phyloP scores from a whole-genome alignment of 1,140 invertebrate species.

The Hycleus phaleratus region DNA sequence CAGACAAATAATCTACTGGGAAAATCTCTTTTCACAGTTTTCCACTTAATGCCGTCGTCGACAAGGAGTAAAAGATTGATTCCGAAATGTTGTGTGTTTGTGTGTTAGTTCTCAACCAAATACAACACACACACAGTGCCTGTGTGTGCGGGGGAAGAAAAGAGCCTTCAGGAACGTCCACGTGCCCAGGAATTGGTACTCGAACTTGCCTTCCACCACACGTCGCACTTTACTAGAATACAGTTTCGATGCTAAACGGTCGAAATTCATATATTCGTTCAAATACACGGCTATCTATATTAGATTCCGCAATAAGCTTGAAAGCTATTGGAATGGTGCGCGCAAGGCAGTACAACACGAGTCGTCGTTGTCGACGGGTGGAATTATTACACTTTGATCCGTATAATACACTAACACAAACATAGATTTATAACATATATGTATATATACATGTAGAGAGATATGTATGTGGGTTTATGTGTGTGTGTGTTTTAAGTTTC shows the following conservation, averaged over 20 bases:
- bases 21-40: slow-evolving; percentile 10
- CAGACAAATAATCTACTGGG: too few species aligned
- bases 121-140: too few species aligned
- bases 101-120: too few species aligned
- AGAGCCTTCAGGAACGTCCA: slow-evolving; percentile 21
- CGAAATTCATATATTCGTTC: too few species aligned
- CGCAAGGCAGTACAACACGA: slow-evolving; percentile 21
- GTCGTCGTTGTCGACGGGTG: slow-evolving; percentile 11
- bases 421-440: too few species aligned
- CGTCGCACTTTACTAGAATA: slow-evolving; percentile 17
- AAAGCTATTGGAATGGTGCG: slow-evolving; percentile 21
- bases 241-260: slow-evolving; percentile 17
- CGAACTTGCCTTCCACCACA: slow-evolving; percentile 27
- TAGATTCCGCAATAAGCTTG: slow-evolving; percentile 19
- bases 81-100: not conserved
- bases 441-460: too few species aligned
- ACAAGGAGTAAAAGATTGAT: slow-evolving; percentile 26
- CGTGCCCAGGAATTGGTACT: slow-evolving; percentile 17
- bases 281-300: slow-evolving; percentile 8
- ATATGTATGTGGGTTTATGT: too few species aligned
- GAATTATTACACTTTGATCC: not conserved
- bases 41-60: slow-evolving; percentile 26
- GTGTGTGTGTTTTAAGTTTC: too few species aligned
- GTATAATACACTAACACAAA: too few species aligned
- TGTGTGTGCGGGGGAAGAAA: not conserved